Conservation (phyloP, 2,797 vertebrate genomes). For the Ctenopoma multispine region DNA sequence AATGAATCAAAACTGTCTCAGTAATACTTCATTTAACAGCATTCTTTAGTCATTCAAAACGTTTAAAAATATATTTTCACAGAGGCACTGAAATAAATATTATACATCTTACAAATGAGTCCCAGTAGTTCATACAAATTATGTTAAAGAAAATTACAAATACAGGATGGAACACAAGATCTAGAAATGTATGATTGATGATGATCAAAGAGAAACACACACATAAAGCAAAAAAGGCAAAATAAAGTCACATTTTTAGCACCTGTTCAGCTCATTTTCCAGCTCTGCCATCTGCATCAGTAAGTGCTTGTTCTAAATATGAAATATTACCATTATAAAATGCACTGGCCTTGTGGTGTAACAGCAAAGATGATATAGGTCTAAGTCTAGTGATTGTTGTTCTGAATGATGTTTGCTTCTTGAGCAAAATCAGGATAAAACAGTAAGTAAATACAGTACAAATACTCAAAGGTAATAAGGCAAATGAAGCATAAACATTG, state of each 20-base stretch:
- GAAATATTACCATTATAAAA: background rate
- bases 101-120: constrained; percentile 38
- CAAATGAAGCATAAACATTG: constrained; percentile 40
- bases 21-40: constrained; percentile 26
- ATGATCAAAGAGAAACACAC: constrained; percentile 17
- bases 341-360: constrained; percentile 40
- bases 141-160: constrained; percentile 44
- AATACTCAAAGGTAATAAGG: constrained; percentile 45
- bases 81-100: constrained; percentile 71
- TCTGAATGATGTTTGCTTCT: constrained; percentile 9
- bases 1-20: background rate
- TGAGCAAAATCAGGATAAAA: constrained; percentile 32
- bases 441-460: constrained; percentile 34
- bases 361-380: constrained; percentile 25
- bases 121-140: constrained; percentile 39
- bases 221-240: constrained; percentile 28
- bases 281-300: constrained; percentile 6
- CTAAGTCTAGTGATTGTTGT: constrained; percentile 17
- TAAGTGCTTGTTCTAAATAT: constrained; percentile 11
- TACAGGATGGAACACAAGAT: constrained; percentile 24
- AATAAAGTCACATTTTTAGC: constrained; percentile 36
- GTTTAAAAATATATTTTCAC: constrained; percentile 73
- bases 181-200: constrained; percentile 29
- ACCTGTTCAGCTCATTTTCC: constrained; percentile 5
- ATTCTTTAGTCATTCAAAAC: constrained; percentile 77